Conservation (phyloP, 1,140 invertebrate species). For the Rhopalosiphum maidis region DNA sequence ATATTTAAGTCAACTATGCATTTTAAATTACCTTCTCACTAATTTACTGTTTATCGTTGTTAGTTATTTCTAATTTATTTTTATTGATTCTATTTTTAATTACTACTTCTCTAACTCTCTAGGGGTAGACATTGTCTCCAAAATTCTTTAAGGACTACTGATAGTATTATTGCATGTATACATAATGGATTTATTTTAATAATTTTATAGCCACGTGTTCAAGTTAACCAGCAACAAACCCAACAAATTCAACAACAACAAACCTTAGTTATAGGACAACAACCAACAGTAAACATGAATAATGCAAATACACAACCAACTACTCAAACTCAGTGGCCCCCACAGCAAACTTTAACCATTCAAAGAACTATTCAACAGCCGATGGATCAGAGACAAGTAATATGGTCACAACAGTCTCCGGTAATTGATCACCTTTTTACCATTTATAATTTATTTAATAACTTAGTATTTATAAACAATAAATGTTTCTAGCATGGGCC, state of each 20-base stretch:
- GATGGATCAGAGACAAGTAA: constrained; percentile 60
- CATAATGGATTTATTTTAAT: neutral
- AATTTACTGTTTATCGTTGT: neutral
- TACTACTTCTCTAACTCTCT: neutral
- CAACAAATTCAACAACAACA: constrained; percentile 58
- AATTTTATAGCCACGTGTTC: constrained; percentile 29
- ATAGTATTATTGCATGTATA: neutral
- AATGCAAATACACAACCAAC: constrained; percentile 60
- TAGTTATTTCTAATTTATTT: neutral
- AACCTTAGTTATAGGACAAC: constrained; percentile 50
- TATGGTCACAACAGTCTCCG: constrained; percentile 45
- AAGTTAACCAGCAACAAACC: constrained; percentile 58
- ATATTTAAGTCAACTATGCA: neutral
- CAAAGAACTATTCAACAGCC: constrained; percentile 60
- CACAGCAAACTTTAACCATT: constrained; percentile 61
- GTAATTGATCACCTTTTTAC: constrained; percentile 30
- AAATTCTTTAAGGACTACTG: neutral
- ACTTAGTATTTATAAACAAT: neutral
- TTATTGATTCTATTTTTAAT: neutral
- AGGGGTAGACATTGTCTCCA: neutral
- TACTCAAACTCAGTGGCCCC: constrained; percentile 62
- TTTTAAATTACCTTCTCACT: neutral
- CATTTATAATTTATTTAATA: constrained; percentile 1
- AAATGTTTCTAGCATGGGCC: constrained; percentile 61
- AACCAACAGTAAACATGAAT: constrained; percentile 59